phyloP scores from a whole-genome alignment of 2,797 vertebrate species.

The Poeciliopsis gracilis region DNA sequence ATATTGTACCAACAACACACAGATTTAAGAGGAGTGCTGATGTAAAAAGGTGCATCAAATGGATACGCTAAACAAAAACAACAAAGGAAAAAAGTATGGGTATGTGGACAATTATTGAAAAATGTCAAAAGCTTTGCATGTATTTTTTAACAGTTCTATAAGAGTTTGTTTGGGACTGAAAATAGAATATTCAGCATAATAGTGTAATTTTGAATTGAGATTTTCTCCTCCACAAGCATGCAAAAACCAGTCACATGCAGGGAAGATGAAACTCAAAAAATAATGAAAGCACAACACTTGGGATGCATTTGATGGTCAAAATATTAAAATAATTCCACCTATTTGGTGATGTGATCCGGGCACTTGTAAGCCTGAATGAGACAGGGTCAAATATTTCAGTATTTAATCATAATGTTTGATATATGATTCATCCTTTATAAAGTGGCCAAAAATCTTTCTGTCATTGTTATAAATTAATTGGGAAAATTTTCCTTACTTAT shows the following conservation, averaged over 20 bases:
- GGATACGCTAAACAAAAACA: slow-evolving; percentile 38
- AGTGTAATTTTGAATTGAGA: slow-evolving; percentile 66
- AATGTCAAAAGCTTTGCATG: too few relatives aligned
- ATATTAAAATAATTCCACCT: slow-evolving; percentile 79
- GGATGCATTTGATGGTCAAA: slow-evolving; percentile 76
- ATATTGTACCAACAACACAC: slow-evolving; percentile 24
- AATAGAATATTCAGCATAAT: slow-evolving; percentile 44
- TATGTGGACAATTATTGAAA: slow-evolving; percentile 16
- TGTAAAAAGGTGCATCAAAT: slow-evolving; percentile 54
- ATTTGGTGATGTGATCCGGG: slow-evolving; percentile 79
- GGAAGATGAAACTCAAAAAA: slow-evolving; percentile 56
- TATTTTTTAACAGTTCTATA: slow-evolving; percentile 34
- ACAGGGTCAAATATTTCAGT: slow-evolving; percentile 78
- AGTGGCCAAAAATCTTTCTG: slow-evolving; percentile 35
- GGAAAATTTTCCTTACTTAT: slow-evolving; percentile 32
- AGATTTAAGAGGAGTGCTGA: slow-evolving; percentile 50
- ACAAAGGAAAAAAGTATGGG: slow-evolving; percentile 5
- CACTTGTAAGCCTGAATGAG: slow-evolving; percentile 78
- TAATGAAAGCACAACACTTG: slow-evolving; percentile 73
- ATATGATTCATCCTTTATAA: slow-evolving; percentile 53
- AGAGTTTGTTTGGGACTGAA: slow-evolving; percentile 34
- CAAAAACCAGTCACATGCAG: slow-evolving; percentile 76
- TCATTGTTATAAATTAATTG: slow-evolving; percentile 40
- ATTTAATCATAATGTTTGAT: slow-evolving; percentile 61
- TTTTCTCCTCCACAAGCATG: slow-evolving; percentile 69